Percentiles rank a stretch among this genome's conserved stretches.
phyloP scores from a whole-genome alignment of 1,140 invertebrate genomes.

The Ostrea edulis region DNA sequence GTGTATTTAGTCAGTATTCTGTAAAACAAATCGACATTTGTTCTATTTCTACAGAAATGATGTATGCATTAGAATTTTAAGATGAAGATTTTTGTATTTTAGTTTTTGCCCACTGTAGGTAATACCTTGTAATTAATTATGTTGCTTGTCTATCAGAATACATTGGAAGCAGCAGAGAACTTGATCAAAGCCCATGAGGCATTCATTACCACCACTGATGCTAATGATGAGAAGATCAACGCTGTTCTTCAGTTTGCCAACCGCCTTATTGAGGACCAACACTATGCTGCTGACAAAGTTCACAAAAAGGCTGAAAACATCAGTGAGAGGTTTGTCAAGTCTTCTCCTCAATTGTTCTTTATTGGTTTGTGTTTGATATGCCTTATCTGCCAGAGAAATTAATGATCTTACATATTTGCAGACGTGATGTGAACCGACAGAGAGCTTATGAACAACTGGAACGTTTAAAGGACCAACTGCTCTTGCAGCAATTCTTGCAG shows the following conservation, averaged over 20 bases:
- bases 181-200: conserved; percentile 98
- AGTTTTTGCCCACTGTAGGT: neutral
- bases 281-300: conserved; percentile 95
- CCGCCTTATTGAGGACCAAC: conserved; percentile 89
- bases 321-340: conserved; percentile 83
- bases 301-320: conserved; percentile 97
- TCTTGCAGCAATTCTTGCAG: conserved; percentile 97
- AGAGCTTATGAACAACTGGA: conserved; percentile 95
- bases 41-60: neutral
- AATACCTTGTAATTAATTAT: conserved; percentile 23
- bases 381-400: neutral
- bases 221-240: conserved; percentile 99
- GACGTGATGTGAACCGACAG: conserved; percentile 92
- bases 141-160: conserved; percentile 69
- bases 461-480: conserved; percentile 94
- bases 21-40: neutral
- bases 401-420: conserved; percentile 58
- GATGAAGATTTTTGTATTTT: neutral
- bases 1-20: neutral
- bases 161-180: conserved; percentile 97
- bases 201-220: conserved; percentile 99
- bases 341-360: neutral
- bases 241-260: conserved; percentile 95
- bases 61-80: neutral
- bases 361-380: neutral